These are phyloP conservation scores for Pipra filicauda DNA, from an alignment of 2,113 vertebrate species.

Conservation along the genomic window DNA sequence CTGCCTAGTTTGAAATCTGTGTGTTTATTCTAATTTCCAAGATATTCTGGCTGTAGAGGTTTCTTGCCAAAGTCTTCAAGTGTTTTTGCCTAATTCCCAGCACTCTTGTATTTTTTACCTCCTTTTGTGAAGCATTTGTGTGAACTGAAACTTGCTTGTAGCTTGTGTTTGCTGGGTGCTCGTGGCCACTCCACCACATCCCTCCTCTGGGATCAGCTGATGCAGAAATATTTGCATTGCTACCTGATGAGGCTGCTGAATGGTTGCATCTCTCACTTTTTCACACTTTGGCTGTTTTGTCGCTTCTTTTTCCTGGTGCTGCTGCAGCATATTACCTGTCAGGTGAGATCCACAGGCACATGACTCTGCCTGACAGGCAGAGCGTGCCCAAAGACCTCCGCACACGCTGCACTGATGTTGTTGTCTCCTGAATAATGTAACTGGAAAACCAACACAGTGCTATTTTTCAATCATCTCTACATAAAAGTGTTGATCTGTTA, in stretches of 20 bases:
- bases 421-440: not conserved
- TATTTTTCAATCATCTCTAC: not conserved
- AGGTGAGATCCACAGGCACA: not conserved
- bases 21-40: not conserved
- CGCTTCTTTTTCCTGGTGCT: not conserved
- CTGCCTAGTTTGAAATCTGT: not conserved
- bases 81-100: not conserved
- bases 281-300: not conserved
- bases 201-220: not conserved
- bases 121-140: accelerated
- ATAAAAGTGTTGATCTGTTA: not conserved
- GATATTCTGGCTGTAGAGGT: not conserved
- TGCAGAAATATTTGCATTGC: not conserved
- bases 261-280: not conserved
- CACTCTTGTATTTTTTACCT: not conserved
- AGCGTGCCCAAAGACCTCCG: not conserved
- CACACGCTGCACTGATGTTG: accelerated
- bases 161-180: not conserved
- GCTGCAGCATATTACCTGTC: not conserved
- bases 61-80: not conserved
- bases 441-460: not conserved
- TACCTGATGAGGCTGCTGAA: not conserved
- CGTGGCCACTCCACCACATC: not conserved
- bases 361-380: not conserved
- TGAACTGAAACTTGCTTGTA: not conserved